These are phyloP conservation scores for Phyto melanocephala DNA, from an alignment of 2,888 invertebrate species.

Conservation along the genomic window DNA sequence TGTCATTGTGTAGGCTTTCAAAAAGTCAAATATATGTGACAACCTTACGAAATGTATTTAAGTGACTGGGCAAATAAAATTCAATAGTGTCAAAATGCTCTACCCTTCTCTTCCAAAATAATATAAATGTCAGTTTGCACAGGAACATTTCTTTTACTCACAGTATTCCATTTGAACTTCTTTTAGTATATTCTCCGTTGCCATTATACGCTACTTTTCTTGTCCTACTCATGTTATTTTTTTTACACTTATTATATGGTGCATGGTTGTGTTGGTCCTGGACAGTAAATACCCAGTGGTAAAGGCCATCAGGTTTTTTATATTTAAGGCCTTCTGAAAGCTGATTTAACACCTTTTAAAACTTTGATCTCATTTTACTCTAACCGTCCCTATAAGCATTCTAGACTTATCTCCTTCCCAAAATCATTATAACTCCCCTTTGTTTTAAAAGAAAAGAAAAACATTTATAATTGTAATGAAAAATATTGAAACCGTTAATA, in stretches of 20 bases:
- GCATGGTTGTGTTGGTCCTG: neutral
- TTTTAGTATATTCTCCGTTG: neutral
- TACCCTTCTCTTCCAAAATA: neutral
- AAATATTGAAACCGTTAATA: too few species aligned
- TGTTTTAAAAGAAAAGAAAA: too few species aligned
- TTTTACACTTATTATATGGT: neutral
- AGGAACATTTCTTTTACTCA: neutral
- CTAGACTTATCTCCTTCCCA: too few species aligned
- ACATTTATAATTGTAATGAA: too few species aligned
- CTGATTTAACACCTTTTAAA: too few species aligned
- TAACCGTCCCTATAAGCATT: too few species aligned
- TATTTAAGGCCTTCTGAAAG: too few species aligned
- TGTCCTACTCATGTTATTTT: neutral
- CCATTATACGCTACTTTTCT: neutral
- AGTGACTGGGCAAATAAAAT: slow-evolving; percentile 47
- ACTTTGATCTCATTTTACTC: too few species aligned
- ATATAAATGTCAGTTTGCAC: neutral
- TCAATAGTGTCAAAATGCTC: slow-evolving; percentile 46
- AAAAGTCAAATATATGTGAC: slow-evolving; percentile 59
- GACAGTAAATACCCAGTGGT: neutral
- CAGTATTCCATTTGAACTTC: neutral
- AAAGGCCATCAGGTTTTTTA: neutral
- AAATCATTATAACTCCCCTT: too few species aligned
- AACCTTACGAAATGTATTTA: slow-evolving; percentile 54
- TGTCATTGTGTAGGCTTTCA: slow-evolving; percentile 7